These are phyloP conservation scores for Celastrina argiolus DNA, from an alignment of 2,888 invertebrate genomes.

Conservation along the genomic window DNA sequence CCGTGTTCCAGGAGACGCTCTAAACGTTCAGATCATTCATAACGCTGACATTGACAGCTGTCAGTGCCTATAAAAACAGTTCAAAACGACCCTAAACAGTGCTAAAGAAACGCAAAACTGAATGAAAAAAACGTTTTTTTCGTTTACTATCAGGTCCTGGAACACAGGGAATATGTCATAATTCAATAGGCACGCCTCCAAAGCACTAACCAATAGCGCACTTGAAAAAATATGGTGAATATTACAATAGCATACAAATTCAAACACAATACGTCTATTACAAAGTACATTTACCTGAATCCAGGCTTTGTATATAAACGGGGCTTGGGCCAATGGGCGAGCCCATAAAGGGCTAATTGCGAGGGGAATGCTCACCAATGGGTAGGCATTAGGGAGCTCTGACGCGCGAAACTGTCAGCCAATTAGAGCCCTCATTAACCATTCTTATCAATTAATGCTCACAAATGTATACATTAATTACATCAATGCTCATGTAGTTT, in stretches of 20 bases:
- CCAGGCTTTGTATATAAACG: slow-evolving; percentile 32
- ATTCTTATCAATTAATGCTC: slow-evolving; percentile 16
- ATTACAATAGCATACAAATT: background rate
- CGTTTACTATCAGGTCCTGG: too few species aligned
- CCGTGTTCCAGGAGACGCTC: too few species aligned
- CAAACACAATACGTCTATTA: background rate
- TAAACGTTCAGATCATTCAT: too few species aligned
- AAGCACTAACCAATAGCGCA: background rate
- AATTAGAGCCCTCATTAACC: slow-evolving; percentile 23
- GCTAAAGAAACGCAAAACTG: too few species aligned
- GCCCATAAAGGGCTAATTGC: slow-evolving; percentile 68
- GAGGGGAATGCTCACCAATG: slow-evolving; percentile 71
- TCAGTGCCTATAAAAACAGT: too few species aligned
- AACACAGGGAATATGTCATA: too few species aligned
- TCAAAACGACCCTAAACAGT: too few species aligned
- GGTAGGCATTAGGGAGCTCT: slow-evolving; percentile 68
- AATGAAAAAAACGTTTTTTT: too few species aligned
- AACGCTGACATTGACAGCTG: too few species aligned
- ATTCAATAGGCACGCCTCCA: too few species aligned
- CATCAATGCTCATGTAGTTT: background rate
- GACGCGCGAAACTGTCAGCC: slow-evolving; percentile 40
- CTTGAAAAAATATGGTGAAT: background rate
- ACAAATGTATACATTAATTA: slow-evolving; percentile 14
- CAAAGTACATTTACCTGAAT: background rate
- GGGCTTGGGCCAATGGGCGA: slow-evolving; percentile 52